Base-by-base conservation (phyloP, 2,797 vertebrate species). In the Xerus rutilus region DNA sequence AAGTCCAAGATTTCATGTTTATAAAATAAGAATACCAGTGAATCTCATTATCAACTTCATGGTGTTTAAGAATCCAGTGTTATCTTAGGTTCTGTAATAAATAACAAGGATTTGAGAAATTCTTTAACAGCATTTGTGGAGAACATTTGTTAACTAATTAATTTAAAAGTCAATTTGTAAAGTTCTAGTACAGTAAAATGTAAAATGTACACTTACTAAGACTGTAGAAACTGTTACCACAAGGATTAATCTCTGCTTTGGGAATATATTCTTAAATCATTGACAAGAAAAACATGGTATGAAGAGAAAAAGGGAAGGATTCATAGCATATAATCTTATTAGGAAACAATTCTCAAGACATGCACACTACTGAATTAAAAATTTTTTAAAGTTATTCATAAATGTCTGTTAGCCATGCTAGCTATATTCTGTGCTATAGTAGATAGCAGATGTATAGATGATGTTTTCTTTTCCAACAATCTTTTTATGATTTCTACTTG, bases 401-500 rank as follows among this genome's bases (percentile, higher is more conserved):
- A 78, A 47, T 76, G 13, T 64, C 73, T 90, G 1, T 67, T 35
- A 28, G 23, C 23, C 32, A 17, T 1, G 7, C 6, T 59, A 45
- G 14, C 87, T 83, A 0, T 74, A 2, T 54, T 85, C 39, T 69
- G 15, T 3, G 3, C 45, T 23, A 25, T 2, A 39, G 30, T 13
- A 72, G 15, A 74, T 95, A 79, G 78, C 32, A 77, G 45, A n/a
- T 17, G 5, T 32, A 7, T 30, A 74, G 72, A 28, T 82, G 28
- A 47, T 86, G 21, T 88, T 85, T 86, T 43, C 23, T 72, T 94
- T 96, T 81, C 39, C 28, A 72, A 65, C 25, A 78, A 4, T 92
- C 39, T 76, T 96, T 90, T 95, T 30, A 74, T 79, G 90, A n/a
- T 89, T 92, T 76, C 47, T 91, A 39, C 39, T 92, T 91, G 54